Percentiles rank a stretch among this genome's conserved stretches.
phyloP scores from a whole-genome alignment of 2,113 vertebrate species.

The Leucosticte australis region DNA sequence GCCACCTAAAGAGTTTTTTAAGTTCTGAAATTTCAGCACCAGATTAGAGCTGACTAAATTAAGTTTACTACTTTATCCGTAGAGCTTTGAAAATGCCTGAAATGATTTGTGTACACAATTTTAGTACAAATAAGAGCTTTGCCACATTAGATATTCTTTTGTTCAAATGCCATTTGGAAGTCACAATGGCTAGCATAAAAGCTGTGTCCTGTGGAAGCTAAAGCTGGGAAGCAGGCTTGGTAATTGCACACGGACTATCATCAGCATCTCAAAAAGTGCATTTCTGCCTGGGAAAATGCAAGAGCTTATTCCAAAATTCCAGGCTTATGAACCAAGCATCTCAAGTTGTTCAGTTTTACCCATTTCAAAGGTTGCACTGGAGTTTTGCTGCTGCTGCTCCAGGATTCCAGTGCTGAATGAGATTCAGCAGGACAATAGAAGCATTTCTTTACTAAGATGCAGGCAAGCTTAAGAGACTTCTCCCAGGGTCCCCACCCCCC shows the following conservation, averaged over 20 bases:
- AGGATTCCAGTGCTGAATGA: slow-evolving; percentile 14
- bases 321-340: background rate
- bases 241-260: slow-evolving; percentile 17
- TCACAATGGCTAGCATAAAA: slow-evolving; percentile 44
- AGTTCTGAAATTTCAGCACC: background rate
- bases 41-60: background rate
- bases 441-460: slow-evolving; percentile 3
- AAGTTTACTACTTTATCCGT: background rate
- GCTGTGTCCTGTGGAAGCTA: background rate
- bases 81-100: background rate
- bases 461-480: slow-evolving; percentile 11
- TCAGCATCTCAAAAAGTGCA: background rate
- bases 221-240: slow-evolving; percentile 2
- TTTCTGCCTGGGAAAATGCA: background rate
- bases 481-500: background rate
- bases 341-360: background rate
- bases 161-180: slow-evolving; percentile 48
- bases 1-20: background rate
- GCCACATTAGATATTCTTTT: slow-evolving; percentile 64
- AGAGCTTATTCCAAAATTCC: background rate
- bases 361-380: background rate
- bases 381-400: background rate
- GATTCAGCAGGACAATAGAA: slow-evolving; percentile 40
- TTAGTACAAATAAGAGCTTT: slow-evolving; percentile 34
- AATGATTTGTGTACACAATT: background rate